phyloP scores from a whole-genome alignment of 2,113 vertebrate genomes.

The Cricetomys ansorgei region DNA sequence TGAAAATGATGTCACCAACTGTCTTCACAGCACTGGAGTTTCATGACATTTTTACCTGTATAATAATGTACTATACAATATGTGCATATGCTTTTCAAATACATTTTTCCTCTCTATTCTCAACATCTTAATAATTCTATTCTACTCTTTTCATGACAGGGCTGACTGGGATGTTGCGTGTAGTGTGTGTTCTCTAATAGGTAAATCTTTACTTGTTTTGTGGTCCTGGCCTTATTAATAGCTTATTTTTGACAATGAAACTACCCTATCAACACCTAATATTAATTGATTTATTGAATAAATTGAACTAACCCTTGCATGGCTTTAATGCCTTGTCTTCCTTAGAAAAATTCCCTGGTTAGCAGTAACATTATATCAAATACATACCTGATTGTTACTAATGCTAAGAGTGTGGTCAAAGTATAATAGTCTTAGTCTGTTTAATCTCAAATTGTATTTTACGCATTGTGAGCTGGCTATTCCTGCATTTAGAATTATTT shows the following conservation, averaged over 20 bases:
- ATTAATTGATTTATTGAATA: slow-evolving; percentile 50
- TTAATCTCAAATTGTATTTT: not conserved
- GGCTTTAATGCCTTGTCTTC: not conserved
- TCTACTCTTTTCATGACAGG: not conserved
- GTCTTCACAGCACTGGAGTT: not conserved
- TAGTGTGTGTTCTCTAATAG: not conserved
- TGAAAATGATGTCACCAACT: not conserved
- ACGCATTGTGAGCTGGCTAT: not conserved
- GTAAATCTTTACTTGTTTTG: not conserved
- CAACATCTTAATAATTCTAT: not conserved
- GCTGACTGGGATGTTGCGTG: not conserved
- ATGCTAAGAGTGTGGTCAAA: not conserved
- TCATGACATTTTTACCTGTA: not conserved
- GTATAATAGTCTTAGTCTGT: not conserved
- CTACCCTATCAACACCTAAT: not conserved
- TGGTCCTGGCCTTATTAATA: not conserved
- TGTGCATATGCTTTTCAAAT: not conserved
- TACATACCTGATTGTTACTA: not conserved
- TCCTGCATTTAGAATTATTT: not conserved
- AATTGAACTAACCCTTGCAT: not conserved
- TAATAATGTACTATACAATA: not conserved
- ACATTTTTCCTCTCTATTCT: not conserved
- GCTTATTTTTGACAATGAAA: not conserved
- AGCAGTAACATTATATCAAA: not conserved
- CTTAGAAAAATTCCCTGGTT: not conserved